Base-by-base conservation (phyloP, 2,888 invertebrate species). In the Sericinus montela region DNA sequence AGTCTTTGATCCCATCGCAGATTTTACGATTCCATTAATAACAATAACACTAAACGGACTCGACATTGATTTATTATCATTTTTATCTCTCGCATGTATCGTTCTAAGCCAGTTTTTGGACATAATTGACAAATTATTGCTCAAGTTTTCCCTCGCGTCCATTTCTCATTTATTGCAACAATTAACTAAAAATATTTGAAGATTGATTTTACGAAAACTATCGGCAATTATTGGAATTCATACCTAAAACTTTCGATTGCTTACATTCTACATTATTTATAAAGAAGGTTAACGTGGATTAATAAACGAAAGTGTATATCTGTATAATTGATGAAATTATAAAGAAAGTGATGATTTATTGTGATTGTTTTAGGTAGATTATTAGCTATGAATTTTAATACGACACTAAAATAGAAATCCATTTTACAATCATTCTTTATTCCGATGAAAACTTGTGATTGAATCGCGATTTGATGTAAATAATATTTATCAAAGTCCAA, bases 21-120 rank as follows among this genome's bases (percentile, higher is more conserved):
- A 43, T 23, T 53, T 53, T 51, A 53, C 48, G 53, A 53, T 23
- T 38, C 39, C 51, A 48, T 51, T 51, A 48, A 51, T 35, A 53
- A 45, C 48, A 53, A 47, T 51, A 53, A 48, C 30, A 36, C 28
- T 42, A 28, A 38, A 48, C 40, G 39, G 30, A 38, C 11, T 15
- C n/a, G 11, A 13, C 23, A 19, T 48, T 51, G 50, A 53, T 51
- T 53, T 51, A 48, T 51, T 42, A 30, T 10, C 13, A n/a, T 42
- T 29, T 40, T 42, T 39, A 48, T 48, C 36, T 11, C 14, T 8
- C 37, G 8, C 13, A 42, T 29, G 28, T 19, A 1, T 15, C 19
- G 30, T 25, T 41, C 41, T 39, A 39, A 38, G 25, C 16, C 32
- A 35, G 34, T 7, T 25, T 36, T 30, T 23, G 16, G 30, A 14